These are phyloP conservation scores for Micromussa lordhowensis DNA, from an alignment of 92 coral and sea anemone genomes.

Conservation along the genomic window DNA sequence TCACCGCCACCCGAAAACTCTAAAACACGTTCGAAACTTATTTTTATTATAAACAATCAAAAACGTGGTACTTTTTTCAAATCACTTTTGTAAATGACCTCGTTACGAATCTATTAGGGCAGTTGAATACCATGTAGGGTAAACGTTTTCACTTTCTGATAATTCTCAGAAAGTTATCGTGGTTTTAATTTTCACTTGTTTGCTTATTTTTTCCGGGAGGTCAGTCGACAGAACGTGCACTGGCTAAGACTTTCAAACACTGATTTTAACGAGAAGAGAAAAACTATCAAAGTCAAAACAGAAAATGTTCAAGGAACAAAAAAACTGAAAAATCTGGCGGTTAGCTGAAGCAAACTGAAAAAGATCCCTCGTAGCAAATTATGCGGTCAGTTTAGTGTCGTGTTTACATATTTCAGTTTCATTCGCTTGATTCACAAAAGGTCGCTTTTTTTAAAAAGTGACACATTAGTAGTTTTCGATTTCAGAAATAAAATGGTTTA, in stretches of 20 bases:
- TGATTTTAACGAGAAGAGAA: background rate
- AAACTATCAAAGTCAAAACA: background rate
- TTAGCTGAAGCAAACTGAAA: background rate
- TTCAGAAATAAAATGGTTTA: background rate
- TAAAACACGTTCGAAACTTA: too few relatives aligned
- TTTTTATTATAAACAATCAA: too few relatives aligned
- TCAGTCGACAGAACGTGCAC: background rate
- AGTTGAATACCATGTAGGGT: background rate
- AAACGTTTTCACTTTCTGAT: background rate
- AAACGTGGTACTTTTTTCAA: too few relatives aligned
- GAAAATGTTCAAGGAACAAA: background rate
- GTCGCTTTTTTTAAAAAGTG: background rate
- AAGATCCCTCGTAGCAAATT: background rate
- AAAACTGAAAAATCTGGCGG: background rate
- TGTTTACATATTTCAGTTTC: background rate
- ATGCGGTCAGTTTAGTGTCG: background rate
- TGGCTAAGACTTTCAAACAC: background rate
- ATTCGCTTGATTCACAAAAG: background rate
- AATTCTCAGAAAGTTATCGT: background rate
- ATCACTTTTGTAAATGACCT: too few relatives aligned
- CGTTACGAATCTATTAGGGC: too few relatives aligned
- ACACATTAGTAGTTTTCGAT: background rate
- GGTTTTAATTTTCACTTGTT: background rate
- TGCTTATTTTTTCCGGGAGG: background rate
- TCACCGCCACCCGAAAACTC: too few relatives aligned